phyloP scores from a whole-genome alignment of 2,113 vertebrate species.

The Podiceps cristatus region DNA sequence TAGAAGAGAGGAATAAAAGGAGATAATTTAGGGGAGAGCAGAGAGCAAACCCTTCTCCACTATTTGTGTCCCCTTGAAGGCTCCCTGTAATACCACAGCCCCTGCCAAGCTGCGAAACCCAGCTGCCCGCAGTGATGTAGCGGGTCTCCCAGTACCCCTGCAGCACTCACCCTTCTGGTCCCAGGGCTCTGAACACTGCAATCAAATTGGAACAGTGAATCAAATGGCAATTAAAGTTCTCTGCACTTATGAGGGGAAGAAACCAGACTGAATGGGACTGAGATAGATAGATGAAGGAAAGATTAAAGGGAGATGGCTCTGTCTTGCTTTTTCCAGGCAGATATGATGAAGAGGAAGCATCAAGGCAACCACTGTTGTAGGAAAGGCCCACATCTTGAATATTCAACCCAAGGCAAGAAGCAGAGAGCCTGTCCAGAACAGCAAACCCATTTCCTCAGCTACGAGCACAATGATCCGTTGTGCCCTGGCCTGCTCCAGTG shows the following conservation, averaged over 20 bases:
- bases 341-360: neutral
- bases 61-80: neutral
- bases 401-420: neutral
- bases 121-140: neutral
- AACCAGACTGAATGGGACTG: neutral
- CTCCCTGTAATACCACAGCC: neutral
- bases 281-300: neutral
- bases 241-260: neutral
- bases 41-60: neutral
- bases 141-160: neutral
- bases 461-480: neutral
- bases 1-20: neutral
- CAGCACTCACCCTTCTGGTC: neutral
- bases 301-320: neutral
- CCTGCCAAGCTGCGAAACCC: neutral
- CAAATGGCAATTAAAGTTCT: neutral
- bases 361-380: neutral
- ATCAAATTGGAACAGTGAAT: neutral
- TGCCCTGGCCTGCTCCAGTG: neutral
- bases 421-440: neutral
- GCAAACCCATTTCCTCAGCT: neutral
- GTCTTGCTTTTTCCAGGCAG: neutral
- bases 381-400: neutral
- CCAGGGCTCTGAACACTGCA: neutral
- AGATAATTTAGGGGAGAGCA: neutral